phyloP scores from a whole-genome alignment of 2,888 invertebrate species.

The Nasonia oneida region DNA sequence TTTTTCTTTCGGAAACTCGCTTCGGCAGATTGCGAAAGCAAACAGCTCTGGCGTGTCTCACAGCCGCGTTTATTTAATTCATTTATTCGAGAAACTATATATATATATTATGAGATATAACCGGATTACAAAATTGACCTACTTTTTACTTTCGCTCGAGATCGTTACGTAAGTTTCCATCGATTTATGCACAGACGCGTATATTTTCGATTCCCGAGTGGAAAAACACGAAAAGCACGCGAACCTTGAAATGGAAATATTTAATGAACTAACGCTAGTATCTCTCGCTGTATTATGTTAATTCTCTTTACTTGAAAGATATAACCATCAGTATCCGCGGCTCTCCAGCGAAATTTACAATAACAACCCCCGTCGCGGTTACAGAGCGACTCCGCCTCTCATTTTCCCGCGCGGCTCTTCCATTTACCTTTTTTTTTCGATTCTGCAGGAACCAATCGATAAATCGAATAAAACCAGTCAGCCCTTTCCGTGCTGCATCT shows the following conservation, averaged over 20 bases:
- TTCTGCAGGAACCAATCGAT: background rate
- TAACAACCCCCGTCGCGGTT: background rate
- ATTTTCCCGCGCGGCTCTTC: background rate
- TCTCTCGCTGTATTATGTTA: too few relatives aligned
- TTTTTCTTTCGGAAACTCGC: background rate
- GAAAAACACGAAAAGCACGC: background rate
- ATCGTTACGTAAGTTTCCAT: background rate
- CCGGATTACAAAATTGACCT: constrained; percentile 1
- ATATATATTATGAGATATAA: background rate
- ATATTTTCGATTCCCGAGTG: background rate
- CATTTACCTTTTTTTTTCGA: background rate
- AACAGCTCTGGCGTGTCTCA: background rate
- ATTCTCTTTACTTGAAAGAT: background rate
- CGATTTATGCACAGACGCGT: background rate
- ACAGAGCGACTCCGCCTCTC: background rate
- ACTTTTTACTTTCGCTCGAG: background rate
- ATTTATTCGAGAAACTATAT: background rate
- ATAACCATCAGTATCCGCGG: background rate
- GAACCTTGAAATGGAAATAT: background rate
- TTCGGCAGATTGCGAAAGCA: constrained; percentile 1
- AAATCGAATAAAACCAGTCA: background rate
- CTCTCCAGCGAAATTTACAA: constrained; percentile 9
- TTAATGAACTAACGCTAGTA: background rate
- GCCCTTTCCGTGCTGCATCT: background rate
- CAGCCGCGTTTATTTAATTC: background rate